Evolutionary conservation across 1,140 invertebrate genomes (phyloP).

Genomic region (Apis laboriosa): DNA sequence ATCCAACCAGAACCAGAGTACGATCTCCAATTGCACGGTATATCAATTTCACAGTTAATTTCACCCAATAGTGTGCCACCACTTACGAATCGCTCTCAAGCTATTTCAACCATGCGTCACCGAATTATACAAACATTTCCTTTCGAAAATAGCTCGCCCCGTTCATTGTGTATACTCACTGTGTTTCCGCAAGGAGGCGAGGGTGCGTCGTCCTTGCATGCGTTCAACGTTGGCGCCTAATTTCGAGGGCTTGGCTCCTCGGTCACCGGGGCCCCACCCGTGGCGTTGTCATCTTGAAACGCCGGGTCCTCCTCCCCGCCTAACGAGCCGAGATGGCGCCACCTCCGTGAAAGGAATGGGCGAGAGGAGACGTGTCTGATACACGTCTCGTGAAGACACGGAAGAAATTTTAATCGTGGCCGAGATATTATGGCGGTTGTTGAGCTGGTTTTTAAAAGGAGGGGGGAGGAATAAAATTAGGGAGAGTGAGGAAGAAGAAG

Average conservation of each 20-base stretch:
- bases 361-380: no score
- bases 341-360: neutral
- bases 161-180: conserved; percentile 51
- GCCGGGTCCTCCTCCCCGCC: no score
- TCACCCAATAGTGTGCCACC: no score
- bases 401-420: no score
- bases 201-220: conserved; percentile 28
- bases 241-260: conserved; percentile 50
- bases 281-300: conserved; percentile 34
- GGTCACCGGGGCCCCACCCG: conserved; percentile 42
- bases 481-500: no score
- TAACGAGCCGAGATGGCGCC: conserved; percentile 63
- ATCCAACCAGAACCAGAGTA: no score
- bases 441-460: no score
- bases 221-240: conserved; percentile 55
- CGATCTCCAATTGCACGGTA: no score
- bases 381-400: no score
- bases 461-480: no score
- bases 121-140: conserved; percentile 23
- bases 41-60: no score
- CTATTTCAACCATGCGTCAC: conserved; percentile 16
- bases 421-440: no score
- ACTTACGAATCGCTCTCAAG: neutral
- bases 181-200: conserved; percentile 39
- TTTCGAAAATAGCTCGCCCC: conserved; percentile 30